Conservation (phyloP, 2,113 vertebrate species). For the Panurus biarmicus region DNA sequence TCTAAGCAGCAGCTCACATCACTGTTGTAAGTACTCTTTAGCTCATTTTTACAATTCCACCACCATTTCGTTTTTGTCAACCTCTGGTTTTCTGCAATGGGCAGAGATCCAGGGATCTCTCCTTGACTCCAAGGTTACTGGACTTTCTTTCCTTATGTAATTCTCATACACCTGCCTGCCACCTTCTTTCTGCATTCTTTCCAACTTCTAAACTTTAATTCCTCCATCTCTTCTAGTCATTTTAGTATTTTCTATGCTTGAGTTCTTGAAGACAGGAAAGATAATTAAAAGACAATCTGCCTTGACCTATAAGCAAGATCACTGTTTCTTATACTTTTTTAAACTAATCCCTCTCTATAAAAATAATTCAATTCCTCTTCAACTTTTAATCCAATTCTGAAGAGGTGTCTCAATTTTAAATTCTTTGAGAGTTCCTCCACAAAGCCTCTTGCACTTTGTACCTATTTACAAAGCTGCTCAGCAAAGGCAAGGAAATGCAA, state of each 20-base stretch:
- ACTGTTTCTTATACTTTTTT: background rate
- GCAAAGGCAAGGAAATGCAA: background rate
- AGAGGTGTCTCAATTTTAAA: background rate
- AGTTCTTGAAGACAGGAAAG: background rate
- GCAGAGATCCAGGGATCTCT: background rate
- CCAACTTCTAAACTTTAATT: background rate
- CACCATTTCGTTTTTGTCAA: background rate
- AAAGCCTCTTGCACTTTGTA: background rate
- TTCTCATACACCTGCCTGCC: background rate
- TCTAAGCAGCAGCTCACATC: background rate
- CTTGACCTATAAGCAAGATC: background rate
- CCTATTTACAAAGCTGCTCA: background rate
- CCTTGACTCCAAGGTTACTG: constrained; percentile 12
- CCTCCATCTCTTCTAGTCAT: background rate
- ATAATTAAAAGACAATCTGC: background rate
- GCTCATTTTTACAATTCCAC: background rate
- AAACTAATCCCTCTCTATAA: background rate
- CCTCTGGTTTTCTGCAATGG: background rate
- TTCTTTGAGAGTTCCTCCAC: background rate
- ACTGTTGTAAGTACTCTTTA: background rate
- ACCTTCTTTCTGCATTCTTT: background rate
- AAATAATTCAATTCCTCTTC: background rate
- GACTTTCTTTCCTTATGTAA: background rate
- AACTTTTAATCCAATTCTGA: background rate
- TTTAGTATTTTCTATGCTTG: background rate